These are phyloP conservation scores for honey bee (Apis mellifera) DNA, from an alignment of 1,140 invertebrate species.

Conservation along the genomic window DNA sequence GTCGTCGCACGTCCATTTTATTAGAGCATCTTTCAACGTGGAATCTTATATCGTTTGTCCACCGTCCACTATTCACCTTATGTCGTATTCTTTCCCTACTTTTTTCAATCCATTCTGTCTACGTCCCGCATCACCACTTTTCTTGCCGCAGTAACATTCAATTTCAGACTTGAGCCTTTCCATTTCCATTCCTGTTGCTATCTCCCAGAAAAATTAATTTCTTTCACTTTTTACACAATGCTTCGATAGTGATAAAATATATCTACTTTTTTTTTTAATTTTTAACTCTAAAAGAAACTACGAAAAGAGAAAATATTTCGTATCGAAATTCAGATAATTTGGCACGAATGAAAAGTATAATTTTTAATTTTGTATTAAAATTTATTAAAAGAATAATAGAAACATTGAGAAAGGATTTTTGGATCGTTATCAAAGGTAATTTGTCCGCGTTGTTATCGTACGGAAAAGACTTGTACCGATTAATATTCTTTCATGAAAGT, in stretches of 20 bases:
- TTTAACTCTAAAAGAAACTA: too few relatives aligned
- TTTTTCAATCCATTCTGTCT: conserved; percentile 12
- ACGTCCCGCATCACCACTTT: conserved; percentile 28
- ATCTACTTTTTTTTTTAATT: too few relatives aligned
- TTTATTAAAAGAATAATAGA: neutral
- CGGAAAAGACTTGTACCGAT: conserved; percentile 11
- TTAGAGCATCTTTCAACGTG: conserved; percentile 73
- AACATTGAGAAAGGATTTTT: conserved; percentile 4
- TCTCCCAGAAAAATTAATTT: neutral
- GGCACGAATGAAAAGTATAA: too few relatives aligned
- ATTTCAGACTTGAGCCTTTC: neutral
- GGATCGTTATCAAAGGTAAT: conserved; percentile 11
- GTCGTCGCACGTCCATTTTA: conserved; percentile 70
- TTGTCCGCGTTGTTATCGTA: conserved; percentile 29
- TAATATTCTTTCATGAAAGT: conserved; percentile 2
- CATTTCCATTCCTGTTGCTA: conserved; percentile 10
- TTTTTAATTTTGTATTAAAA: too few relatives aligned
- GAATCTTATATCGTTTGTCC: conserved; percentile 76
- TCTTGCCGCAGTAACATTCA: conserved; percentile 35
- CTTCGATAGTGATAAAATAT: neutral
- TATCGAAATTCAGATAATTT: too few relatives aligned
- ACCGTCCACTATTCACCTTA: conserved; percentile 69
- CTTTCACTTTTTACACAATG: neutral
- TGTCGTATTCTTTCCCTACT: conserved; percentile 36
- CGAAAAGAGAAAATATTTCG: too few relatives aligned